Conservation (phyloP, 2,888 invertebrate genomes). For the Diachrysia chrysitis region DNA sequence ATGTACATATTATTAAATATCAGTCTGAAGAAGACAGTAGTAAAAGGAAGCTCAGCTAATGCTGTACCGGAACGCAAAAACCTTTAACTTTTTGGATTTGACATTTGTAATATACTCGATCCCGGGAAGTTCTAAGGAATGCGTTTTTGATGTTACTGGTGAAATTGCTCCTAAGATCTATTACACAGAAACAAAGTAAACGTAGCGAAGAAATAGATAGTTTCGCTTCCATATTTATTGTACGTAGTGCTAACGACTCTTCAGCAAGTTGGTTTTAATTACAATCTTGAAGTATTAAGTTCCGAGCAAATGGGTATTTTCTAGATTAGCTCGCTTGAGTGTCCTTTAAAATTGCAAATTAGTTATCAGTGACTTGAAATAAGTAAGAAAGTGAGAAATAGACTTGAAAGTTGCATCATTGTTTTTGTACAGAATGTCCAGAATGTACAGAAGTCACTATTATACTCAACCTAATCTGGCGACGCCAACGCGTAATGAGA, state of each 20-base stretch:
- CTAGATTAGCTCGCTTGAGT: background rate
- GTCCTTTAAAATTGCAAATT: background rate
- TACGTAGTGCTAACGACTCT: conserved; percentile 4
- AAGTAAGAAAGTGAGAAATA: background rate
- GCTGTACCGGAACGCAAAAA: too few relatives aligned
- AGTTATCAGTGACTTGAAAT: conserved; percentile 4
- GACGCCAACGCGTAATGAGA: too few relatives aligned
- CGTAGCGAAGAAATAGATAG: background rate
- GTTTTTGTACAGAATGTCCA: too few relatives aligned
- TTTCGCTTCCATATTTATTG: conserved; percentile 5
- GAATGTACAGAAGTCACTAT: too few relatives aligned
- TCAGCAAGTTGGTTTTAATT: conserved; percentile 3
- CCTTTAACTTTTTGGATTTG: too few relatives aligned
- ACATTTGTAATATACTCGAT: too few relatives aligned
- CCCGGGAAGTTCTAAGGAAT: too few relatives aligned
- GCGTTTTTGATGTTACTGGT: background rate
- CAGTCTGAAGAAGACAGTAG: too few relatives aligned
- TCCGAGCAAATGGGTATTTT: conserved; percentile 3
- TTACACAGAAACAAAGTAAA: background rate
- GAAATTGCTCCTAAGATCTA: background rate
- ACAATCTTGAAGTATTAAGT: conserved; percentile 5
- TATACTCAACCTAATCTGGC: too few relatives aligned
- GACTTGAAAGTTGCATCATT: background rate
- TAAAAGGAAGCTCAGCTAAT: too few relatives aligned
- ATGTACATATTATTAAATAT: too few relatives aligned